These are phyloP conservation scores for Dallia pectoralis DNA, from an alignment of 2,797 vertebrate species.

Conservation along the genomic window DNA sequence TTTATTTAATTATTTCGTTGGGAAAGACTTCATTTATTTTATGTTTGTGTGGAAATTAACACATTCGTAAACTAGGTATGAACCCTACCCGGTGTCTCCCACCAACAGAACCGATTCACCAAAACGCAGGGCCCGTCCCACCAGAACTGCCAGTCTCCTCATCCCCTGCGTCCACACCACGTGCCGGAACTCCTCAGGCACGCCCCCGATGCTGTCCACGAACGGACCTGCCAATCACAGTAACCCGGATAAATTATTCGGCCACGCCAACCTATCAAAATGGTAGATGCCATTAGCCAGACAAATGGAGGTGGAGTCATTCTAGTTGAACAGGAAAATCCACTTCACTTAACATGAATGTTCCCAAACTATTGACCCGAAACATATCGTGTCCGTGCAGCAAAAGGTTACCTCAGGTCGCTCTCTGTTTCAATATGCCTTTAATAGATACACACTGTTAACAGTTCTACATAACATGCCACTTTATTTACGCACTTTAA, in stretches of 20 bases:
- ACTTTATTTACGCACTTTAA: background rate
- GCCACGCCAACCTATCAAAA: background rate
- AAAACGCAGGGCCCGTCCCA: slow-evolving; percentile 88
- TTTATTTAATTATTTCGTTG: too few species aligned
- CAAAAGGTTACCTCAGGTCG: background rate
- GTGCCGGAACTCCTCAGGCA: slow-evolving; percentile 85
- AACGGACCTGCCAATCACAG: slow-evolving; percentile 64
- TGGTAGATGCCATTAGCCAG: background rate
- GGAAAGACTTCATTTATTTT: too few species aligned
- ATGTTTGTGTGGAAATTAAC: background rate
- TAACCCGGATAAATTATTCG: background rate
- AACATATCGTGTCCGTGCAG: background rate
- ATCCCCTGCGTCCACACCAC: slow-evolving; percentile 90
- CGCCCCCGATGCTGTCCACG: slow-evolving; percentile 68
- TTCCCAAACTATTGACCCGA: background rate
- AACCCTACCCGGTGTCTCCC: slow-evolving; percentile 91
- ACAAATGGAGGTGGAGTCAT: background rate
- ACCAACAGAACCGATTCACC: slow-evolving; percentile 92
- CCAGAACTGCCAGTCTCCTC: slow-evolving; percentile 86
- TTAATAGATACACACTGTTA: background rate
- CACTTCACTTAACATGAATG: slow-evolving; percentile 19
- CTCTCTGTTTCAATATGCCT: background rate
- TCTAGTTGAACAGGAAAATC: background rate
- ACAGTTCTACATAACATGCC: background rate
- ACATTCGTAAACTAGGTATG: background rate